Evolutionary conservation across 2,113 vertebrate species (phyloP), one percentile per base, ranked within the genome.

Genomic region (Lepus americanus): DNA sequence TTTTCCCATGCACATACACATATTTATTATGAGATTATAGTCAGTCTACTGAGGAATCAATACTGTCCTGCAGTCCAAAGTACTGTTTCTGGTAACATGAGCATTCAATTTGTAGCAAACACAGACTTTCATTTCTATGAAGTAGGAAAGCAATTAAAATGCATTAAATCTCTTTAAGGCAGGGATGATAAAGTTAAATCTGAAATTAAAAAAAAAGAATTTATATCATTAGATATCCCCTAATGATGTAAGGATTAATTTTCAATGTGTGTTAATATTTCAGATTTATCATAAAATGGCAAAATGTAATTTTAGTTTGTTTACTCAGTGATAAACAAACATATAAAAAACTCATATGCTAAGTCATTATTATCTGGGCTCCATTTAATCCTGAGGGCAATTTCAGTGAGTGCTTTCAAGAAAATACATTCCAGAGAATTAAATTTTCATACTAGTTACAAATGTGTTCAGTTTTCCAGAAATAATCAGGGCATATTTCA

Each of bases 31-130:
- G 94, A 96, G 81, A 94, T 96, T 91, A 96, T 61, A 94, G 92
- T 76, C 29, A 11, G 49, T 14, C 97, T 95, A 92, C 96, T 94
- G 87, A 94, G 90, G 94, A 96, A 97, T 93, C 95, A 96, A 95
- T 94, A 97, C 97, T 97, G 98, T 82, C 97, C 96, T 97, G 97
- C 97, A 98, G 97, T 94, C 95, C 87, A 3, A 97, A 97, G 96
- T 78, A 96, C 92, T 74, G 81, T 73, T 96, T 80, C 25, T 17
- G 94, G 95, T 86, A 94, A 95, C 55, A 78, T 80, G 13, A 49
- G 89, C 49, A 76, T 89, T 92, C 76, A 80, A 70, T 94, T 73
- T 13, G 10, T 27, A 96, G 74, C n/a, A 49, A 72, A 94, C 92
- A 93, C 0, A 0, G 84, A 90, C 25, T 74, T 95, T 76, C 44